Evolutionary conservation across 2,888 invertebrate species (phyloP), one percentile per base, ranked within the genome.

Genomic region (Hyposoter dolosus): DNA sequence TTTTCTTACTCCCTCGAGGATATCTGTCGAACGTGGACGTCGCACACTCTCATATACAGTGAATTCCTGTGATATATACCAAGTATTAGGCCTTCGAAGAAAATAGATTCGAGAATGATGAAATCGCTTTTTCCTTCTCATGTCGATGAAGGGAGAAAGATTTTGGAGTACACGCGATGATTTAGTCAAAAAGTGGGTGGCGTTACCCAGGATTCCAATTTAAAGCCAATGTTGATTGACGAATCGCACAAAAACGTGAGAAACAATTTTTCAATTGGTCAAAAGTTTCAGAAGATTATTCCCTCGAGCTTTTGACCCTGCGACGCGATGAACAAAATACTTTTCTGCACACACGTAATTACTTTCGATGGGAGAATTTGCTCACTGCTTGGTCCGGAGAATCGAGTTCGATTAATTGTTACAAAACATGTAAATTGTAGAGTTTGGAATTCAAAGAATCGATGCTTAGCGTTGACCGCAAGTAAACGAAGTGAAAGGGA

Each of bases 1-100:
- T 79, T 71, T 68, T 47, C 23, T 65, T 17, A 40, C 28, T 28
- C 79, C 63, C 79, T 78, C 12, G 56, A 78, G 71, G 53, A 78
- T 56, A 72, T 77, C 53, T 72, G 76, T 83, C 83, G 83, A 72
- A 71, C 66, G 40, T 40, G 40, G 76, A 75, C 71, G 69, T 71
- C 75, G 71, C 75, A 65, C 79, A 75, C 53, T n/a, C 65, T 40
- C 65, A 23, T 40, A 53, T 12, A 50, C 35, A 40, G 9, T 32
- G 43, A 17, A 28, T 53, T 28, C 23, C 53, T 17, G 40, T 81
- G 43, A 68, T 65, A 60, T 56, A 56, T 68, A 79, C 63, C 47
- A 71, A 65, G 47, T 56, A 81, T 65, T 35, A 53, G 32, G 35
- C 40, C 15, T 32, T 75, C 45, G 76, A 79, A 68, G 65, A 45